A percentile compares a stretch with the other conserved stretches of the same genome.
Evolutionary conservation across 2,888 invertebrate genomes (phyloP).

Genomic region (Subacronicta megacephala): DNA sequence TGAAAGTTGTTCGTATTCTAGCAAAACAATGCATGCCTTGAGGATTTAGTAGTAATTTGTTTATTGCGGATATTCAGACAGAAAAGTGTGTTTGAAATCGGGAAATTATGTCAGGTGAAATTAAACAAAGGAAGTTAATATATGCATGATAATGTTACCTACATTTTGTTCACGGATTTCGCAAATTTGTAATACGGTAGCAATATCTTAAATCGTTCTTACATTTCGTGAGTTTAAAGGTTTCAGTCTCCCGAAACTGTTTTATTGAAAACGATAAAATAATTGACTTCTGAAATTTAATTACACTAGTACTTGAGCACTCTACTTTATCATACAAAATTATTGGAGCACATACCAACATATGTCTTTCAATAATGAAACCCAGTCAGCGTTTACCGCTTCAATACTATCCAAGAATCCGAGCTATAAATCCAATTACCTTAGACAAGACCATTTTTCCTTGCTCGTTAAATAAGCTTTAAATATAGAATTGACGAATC

Average conservation of each 20-base stretch:
- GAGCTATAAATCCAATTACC: conserved; percentile 12
- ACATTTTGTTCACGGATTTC: background rate
- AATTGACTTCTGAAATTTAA: too few species aligned
- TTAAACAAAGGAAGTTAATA: conserved; percentile 19
- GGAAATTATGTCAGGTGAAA: conserved; percentile 1
- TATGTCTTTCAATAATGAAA: too few species aligned
- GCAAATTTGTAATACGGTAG: background rate
- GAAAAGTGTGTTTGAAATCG: conserved; percentile 11
- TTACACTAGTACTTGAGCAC: too few species aligned
- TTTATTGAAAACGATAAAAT: too few species aligned
- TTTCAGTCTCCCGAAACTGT: too few species aligned
- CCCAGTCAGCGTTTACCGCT: too few species aligned
- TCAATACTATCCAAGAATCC: background rate
- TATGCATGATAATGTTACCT: too few species aligned
- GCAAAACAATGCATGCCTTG: background rate
- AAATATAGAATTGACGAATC: conserved; percentile 66
- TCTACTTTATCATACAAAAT: too few species aligned
- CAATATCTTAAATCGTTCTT: too few species aligned
- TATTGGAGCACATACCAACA: too few species aligned
- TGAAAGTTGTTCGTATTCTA: conserved; percentile 1
- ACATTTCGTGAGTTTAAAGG: too few species aligned
- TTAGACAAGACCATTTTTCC: conserved; percentile 17
- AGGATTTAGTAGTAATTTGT: conserved; percentile 9
- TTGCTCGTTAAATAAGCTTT: conserved; percentile 29
- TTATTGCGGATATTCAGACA: background rate